These are phyloP conservation scores for Drosophila neotestacea DNA, from an alignment of 2,888 invertebrate species.

Conservation along the genomic window DNA sequence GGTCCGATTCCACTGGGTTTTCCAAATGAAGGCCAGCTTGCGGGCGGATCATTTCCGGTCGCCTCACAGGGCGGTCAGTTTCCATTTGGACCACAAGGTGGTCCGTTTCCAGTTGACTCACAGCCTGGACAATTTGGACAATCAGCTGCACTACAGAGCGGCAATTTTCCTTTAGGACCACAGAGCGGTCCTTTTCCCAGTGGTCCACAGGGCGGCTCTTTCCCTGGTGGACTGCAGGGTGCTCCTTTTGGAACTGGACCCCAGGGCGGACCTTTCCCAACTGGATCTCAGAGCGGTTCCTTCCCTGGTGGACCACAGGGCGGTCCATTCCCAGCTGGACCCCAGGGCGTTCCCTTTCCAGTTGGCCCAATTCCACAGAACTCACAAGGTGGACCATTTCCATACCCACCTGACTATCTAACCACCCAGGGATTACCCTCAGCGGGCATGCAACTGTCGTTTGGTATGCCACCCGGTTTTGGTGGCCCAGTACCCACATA, in stretches of 20 bases:
- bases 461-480: conserved; percentile 48
- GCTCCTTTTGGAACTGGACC: conserved; percentile 10
- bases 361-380: conserved; percentile 29
- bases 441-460: conserved; percentile 37
- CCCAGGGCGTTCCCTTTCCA: conserved; percentile 27
- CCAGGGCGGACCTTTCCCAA: conserved; percentile 19
- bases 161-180: conserved; percentile 12
- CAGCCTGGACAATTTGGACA: conserved; percentile 13
- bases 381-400: conserved; percentile 18
- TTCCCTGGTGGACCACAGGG: conserved; percentile 29
- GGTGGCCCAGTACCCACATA: conserved; percentile 33
- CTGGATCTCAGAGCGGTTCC: background rate
- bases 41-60: conserved; percentile 21
- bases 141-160: conserved; percentile 24
- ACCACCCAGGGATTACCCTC: conserved; percentile 58
- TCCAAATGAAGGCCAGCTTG: conserved; percentile 28
- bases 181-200: conserved; percentile 5
- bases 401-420: conserved; percentile 53
- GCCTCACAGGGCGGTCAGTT: conserved; percentile 16
- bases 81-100: conserved; percentile 14
- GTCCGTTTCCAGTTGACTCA: conserved; percentile 18
- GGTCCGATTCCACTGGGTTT: conserved; percentile 24
- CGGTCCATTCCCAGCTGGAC: conserved; percentile 11
- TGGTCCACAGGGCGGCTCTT: conserved; percentile 18
- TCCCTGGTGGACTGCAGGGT: conserved; percentile 23